A percentile compares a stretch with the other conserved stretches of the same genome.
phyloP scores from a whole-genome alignment of 2,888 invertebrate species.

The Limulus polyphemus region DNA sequence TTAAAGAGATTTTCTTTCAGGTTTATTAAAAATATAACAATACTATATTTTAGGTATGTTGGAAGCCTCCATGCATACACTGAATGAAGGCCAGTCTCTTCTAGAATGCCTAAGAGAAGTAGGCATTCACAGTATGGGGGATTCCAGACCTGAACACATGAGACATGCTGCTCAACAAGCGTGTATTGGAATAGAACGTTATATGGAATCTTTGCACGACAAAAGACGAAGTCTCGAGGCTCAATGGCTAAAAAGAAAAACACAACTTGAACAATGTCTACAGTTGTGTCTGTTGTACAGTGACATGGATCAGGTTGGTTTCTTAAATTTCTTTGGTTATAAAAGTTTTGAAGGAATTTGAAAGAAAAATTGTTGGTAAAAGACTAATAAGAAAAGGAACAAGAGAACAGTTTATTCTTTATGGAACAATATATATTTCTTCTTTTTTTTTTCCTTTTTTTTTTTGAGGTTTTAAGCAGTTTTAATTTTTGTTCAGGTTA shows the following conservation, averaged over 20 bases:
- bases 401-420: too few relatives aligned
- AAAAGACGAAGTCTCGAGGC: slow-evolving; percentile 56
- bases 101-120: slow-evolving; percentile 60
- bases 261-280: slow-evolving; percentile 62
- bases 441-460: too few relatives aligned
- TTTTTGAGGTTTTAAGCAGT: too few relatives aligned
- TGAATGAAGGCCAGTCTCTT: slow-evolving; percentile 63
- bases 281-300: slow-evolving; percentile 58
- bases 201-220: slow-evolving; percentile 62
- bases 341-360: slow-evolving; percentile 5
- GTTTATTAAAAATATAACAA: too few relatives aligned
- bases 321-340: slow-evolving; percentile 1
- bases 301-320: slow-evolving; percentile 45
- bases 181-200: slow-evolving; percentile 55
- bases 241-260: slow-evolving; percentile 50
- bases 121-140: slow-evolving; percentile 44
- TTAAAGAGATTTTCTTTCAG: too few relatives aligned
- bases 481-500: too few relatives aligned
- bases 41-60: slow-evolving; percentile 41
- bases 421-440: too few relatives aligned
- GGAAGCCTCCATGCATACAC: slow-evolving; percentile 61
- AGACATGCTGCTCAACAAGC: slow-evolving; percentile 29
- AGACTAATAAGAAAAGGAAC: too few relatives aligned
- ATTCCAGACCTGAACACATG: slow-evolving; percentile 24
- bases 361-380: neutral